Evolutionary conservation across 2,888 invertebrate genomes (phyloP), one percentile per base, ranked within the genome.

Genomic region (Hydropsyche betteni): DNA sequence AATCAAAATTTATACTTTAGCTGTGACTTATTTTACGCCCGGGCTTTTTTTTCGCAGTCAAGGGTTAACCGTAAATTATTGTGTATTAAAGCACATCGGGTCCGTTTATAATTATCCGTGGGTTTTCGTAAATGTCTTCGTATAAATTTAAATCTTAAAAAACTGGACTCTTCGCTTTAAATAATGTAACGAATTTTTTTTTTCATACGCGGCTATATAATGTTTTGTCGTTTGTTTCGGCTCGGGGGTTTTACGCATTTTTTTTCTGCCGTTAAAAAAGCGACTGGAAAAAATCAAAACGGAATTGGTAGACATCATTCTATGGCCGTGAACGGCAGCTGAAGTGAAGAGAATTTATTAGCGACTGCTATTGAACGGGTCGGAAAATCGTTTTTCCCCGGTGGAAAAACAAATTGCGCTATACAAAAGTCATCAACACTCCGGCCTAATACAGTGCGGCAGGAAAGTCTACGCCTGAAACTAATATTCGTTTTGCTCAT

Each of bases 1-100:
- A 76, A 76, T 76, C 73, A 73, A 69, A 76, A 76, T 76, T 76
- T 76, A 76, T 73, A 68, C 68, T 72, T 73, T 61, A 38, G 55
- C 68, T 72, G 72, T 72, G 72, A 72, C 72, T 72, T 72, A 72
- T 72, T 72, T 58, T 33, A 52, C 61, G 55, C 44, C 44, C 44
- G 7, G 44, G 44, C 5, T 44, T 44, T 72, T 72, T 72, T 70
- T 72, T 36, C 58, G 38, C 58, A 52, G 72, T 72, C 72, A 72
- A 72, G 72, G 72, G 72, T 72, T 72, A 61, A 72, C 72, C 61
- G 55, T 72, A 36, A 72, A 72, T 72, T 72, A 72, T 55, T 38
- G 36, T 50, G 34, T 55, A 72, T 72, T 72, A 72, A 72, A 58
- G 55, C 58, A 52, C 36, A 72, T 72, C 36, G 58, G 34, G 69